A percentile compares a stretch with the other conserved stretches of the same genome.
Conservation (phyloP, 2,113 vertebrate species). For the Tauraco erythrolophus region DNA sequence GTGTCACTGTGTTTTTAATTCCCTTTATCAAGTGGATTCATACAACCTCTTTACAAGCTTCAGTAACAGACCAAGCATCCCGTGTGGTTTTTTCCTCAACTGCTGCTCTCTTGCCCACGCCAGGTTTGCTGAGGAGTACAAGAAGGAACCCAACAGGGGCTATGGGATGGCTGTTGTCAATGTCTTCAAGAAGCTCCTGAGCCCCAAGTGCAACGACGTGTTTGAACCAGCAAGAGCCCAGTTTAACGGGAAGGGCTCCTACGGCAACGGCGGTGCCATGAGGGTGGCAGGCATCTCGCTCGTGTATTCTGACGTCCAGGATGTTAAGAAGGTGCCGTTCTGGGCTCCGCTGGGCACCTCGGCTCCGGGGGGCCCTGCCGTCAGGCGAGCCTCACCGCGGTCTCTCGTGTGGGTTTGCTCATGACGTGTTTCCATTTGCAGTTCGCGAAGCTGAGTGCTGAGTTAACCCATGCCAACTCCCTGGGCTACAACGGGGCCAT, state of each 20-base stretch:
- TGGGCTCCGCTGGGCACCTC: neutral
- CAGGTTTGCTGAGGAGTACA: conserved; percentile 96
- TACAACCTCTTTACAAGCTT: neutral
- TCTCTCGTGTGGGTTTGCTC: neutral
- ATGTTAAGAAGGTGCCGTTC: conserved; percentile 85
- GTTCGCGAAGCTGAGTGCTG: conserved; percentile 89
- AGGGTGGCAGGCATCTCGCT: conserved; percentile 90
- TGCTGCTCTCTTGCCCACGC: neutral
- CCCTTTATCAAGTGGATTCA: neutral
- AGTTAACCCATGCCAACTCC: conserved; percentile 94
- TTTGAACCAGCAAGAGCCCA: conserved; percentile 93
- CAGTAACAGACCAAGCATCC: neutral
- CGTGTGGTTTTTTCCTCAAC: fast-evolving
- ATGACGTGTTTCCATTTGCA: neutral
- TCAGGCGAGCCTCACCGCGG: fast-evolving
- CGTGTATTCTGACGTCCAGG: conserved; percentile 78
- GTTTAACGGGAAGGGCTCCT: conserved; percentile 94
- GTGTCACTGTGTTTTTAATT: neutral
- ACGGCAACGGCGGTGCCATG: conserved; percentile 97
- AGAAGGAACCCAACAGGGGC: conserved; percentile 86
- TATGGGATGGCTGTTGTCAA: conserved; percentile 93
- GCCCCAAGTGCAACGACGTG: conserved; percentile 87
- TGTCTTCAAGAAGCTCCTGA: conserved; percentile 93
- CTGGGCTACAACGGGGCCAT: conserved; percentile 96
- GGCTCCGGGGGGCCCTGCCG: neutral